phyloP scores from a whole-genome alignment of 2,113 vertebrate species.

The Fulmarus glacialis region DNA sequence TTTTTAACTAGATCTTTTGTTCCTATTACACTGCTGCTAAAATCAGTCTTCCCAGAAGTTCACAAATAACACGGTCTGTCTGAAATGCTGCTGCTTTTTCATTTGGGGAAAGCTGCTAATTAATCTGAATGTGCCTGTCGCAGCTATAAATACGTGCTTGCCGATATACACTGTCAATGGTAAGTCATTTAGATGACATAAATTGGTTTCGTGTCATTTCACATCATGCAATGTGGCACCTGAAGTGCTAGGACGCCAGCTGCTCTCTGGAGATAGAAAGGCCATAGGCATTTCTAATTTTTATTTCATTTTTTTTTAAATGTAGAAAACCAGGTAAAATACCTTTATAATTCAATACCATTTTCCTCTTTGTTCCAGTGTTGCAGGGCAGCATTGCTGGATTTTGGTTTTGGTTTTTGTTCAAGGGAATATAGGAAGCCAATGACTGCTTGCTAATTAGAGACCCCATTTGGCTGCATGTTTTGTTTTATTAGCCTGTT shows the following conservation, averaged over 20 bases:
- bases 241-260: background rate
- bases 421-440: background rate
- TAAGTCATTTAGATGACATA: background rate
- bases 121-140: background rate
- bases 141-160: background rate
- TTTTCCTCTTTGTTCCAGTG: background rate
- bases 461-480: background rate
- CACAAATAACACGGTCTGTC: background rate
- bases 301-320: background rate
- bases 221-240: background rate
- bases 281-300: background rate
- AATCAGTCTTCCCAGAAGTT: background rate
- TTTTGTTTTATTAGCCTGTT: background rate
- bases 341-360: background rate
- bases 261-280: background rate
- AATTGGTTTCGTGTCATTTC: background rate
- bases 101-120: background rate
- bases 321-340: background rate
- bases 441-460: background rate
- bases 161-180: background rate
- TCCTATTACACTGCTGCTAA: background rate
- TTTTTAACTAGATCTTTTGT: background rate
- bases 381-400: background rate
- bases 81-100: background rate
- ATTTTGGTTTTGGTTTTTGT: background rate